A percentile compares a stretch with the other conserved stretches of the same genome.
These are phyloP conservation scores for Trichacis sp. DNA, from an alignment of 2,888 invertebrate species.

Conservation along the genomic window DNA sequence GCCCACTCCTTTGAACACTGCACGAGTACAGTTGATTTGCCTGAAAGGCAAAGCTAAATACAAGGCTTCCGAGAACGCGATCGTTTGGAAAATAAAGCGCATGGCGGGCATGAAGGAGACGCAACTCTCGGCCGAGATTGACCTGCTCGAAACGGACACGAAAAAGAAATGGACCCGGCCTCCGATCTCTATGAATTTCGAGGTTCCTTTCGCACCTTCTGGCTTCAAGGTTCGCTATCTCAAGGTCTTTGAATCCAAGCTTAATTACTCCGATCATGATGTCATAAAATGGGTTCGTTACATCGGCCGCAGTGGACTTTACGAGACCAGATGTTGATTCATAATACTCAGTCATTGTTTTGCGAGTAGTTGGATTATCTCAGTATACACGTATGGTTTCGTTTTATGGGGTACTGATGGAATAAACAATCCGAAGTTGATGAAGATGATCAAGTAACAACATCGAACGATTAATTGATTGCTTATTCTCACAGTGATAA, in stretches of 20 bases:
- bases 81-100: constrained; percentile 89
- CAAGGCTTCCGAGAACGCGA: constrained; percentile 99
- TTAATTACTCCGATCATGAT: constrained; percentile 99
- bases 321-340: constrained; percentile 95
- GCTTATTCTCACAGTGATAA: not conserved
- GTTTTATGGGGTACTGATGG: not conserved
- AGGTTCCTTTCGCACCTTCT: constrained; percentile 99
- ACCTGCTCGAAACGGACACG: constrained; percentile 96
- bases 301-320: constrained; percentile 98
- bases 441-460: not conserved
- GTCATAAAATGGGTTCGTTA: constrained; percentile 99
- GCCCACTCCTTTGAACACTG: constrained; percentile 98
- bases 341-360: constrained; percentile 45
- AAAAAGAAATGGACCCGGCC: constrained; percentile 99
- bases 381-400: constrained; percentile 37
- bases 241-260: constrained; percentile 99
- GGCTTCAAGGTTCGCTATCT: constrained; percentile 99
- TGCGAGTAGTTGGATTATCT: constrained; percentile 47
- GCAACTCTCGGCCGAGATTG: constrained; percentile 98
- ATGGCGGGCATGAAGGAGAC: constrained; percentile 98
- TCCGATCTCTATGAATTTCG: constrained; percentile 99
- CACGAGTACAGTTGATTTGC: constrained; percentile 98
- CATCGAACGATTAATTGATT: not conserved
- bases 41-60: constrained; percentile 99
- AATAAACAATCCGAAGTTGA: not conserved